phyloP scores from a whole-genome alignment of 2,113 vertebrate genomes.

The Micromys minutus region DNA sequence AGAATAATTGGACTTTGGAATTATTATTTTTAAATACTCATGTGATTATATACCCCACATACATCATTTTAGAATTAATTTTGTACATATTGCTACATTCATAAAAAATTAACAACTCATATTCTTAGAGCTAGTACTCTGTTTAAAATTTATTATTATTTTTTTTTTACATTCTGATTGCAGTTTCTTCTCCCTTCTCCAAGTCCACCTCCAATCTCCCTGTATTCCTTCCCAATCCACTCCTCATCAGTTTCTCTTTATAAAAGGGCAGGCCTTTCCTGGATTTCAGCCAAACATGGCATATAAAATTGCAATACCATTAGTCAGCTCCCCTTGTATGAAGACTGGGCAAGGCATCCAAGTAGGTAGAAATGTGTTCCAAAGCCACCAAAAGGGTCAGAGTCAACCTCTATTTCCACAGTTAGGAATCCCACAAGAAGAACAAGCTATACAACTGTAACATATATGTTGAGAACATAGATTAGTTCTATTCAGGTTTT shows the following conservation, averaged over 20 bases:
- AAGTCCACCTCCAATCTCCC: neutral
- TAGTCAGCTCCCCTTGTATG: neutral
- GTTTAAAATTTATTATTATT: neutral
- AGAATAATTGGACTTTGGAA: neutral
- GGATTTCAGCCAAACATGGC: neutral
- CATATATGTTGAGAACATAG: neutral
- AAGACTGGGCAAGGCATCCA: neutral
- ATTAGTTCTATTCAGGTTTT: neutral
- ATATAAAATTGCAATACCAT: neutral
- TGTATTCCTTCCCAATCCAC: neutral
- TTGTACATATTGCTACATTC: neutral
- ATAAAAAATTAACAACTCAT: neutral
- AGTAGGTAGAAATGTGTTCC: neutral
- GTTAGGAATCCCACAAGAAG: too few species aligned
- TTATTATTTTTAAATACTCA: conserved; percentile 14
- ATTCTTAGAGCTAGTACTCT: neutral
- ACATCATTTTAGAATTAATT: neutral
- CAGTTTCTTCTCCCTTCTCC: neutral
- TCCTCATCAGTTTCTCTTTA: neutral
- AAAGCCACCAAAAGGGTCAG: neutral
- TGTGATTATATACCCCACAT: neutral
- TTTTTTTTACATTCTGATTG: neutral
- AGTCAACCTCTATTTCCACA: too few species aligned
- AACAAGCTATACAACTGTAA: neutral
- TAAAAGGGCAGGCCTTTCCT: neutral